Percentiles rank a stretch among this genome's conserved stretches.
These are phyloP conservation scores for Drosophila gaucha DNA, from an alignment of 2,888 invertebrate species.

Conservation along the genomic window DNA sequence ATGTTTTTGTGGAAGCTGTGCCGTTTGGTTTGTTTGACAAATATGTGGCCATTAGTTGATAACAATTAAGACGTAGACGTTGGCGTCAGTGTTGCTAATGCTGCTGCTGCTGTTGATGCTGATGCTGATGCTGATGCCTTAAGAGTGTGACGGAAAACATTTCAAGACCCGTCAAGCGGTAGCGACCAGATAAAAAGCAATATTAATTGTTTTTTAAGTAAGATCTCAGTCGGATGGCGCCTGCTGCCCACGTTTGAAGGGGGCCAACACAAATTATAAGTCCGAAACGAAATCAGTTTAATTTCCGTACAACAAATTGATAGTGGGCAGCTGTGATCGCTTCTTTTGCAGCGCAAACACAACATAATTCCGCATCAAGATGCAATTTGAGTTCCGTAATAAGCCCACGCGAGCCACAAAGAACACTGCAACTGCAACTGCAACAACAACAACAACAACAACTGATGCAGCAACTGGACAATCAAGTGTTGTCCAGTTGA, in stretches of 20 bases:
- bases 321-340: constrained; percentile 50
- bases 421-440: constrained; percentile 29
- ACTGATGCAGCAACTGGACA: constrained; percentile 58
- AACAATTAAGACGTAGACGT: constrained; percentile 62
- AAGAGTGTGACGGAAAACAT: constrained; percentile 76
- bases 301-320: constrained; percentile 62
- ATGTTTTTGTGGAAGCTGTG: constrained; percentile 27
- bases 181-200: constrained; percentile 20
- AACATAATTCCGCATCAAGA: constrained; percentile 50
- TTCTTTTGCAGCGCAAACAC: constrained; percentile 4
- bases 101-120: background rate
- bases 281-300: constrained; percentile 49
- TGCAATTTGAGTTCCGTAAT: constrained; percentile 66
- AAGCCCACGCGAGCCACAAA: constrained; percentile 63
- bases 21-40: constrained; percentile 56
- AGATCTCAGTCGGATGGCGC: constrained; percentile 63
- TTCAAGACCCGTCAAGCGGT: constrained; percentile 48
- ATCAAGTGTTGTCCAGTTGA: constrained; percentile 43
- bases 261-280: constrained; percentile 7
- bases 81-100: constrained; percentile 5
- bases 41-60: constrained; percentile 76
- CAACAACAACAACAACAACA: constrained; percentile 14
- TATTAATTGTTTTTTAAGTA: constrained; percentile 71
- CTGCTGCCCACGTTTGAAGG: constrained; percentile 45
- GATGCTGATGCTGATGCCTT: constrained; percentile 7